phyloP scores from a whole-genome alignment of 30 jellyfish, hydroid and myxozoan species.

The Turritopsis rubra region DNA sequence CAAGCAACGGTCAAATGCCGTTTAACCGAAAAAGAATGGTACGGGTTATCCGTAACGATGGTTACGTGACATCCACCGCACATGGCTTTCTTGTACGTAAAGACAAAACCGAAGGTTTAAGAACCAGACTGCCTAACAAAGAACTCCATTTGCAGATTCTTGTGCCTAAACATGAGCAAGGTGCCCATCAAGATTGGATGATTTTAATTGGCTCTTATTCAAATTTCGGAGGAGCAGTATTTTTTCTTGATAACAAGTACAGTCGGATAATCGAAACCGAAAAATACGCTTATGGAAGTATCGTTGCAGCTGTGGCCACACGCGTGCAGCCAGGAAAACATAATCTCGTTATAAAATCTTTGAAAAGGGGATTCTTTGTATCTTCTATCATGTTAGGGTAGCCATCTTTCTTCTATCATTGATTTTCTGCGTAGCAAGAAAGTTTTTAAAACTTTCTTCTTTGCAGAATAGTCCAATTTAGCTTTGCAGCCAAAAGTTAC shows the following conservation, averaged over 20 bases:
- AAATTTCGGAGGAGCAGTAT: conserved; percentile 93
- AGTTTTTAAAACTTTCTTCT: no score
- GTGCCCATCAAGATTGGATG: conserved; percentile 73
- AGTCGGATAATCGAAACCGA: conserved; percentile 94
- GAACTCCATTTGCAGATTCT: conserved; percentile 59
- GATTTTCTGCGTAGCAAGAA: no score
- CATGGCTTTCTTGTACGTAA: conserved; percentile 88
- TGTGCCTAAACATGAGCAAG: conserved; percentile 65
- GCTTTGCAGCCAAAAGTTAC: no score
- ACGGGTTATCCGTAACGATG: conserved; percentile 76
- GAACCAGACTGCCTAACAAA: conserved; percentile 61
- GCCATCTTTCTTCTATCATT: background rate
- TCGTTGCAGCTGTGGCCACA: conserved; percentile 98
- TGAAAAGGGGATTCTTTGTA: conserved; percentile 69
- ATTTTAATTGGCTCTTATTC: conserved; percentile 91
- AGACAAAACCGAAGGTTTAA: conserved; percentile 88
- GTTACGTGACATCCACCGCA: conserved; percentile 83
- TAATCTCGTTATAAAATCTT: conserved; percentile 58
- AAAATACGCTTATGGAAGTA: conserved; percentile 92
- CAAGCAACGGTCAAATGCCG: conserved; percentile 84
- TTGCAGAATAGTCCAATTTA: no score
- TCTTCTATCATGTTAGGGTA: conserved; percentile 88
- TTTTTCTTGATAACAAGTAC: conserved; percentile 61
- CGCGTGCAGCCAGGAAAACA: conserved; percentile 92
- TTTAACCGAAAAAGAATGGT: conserved; percentile 46